Percentiles rank a stretch among this genome's conserved stretches.
These are phyloP conservation scores for Pheosia gnoma DNA, from an alignment of 2,888 invertebrate genomes.

Conservation along the genomic window DNA sequence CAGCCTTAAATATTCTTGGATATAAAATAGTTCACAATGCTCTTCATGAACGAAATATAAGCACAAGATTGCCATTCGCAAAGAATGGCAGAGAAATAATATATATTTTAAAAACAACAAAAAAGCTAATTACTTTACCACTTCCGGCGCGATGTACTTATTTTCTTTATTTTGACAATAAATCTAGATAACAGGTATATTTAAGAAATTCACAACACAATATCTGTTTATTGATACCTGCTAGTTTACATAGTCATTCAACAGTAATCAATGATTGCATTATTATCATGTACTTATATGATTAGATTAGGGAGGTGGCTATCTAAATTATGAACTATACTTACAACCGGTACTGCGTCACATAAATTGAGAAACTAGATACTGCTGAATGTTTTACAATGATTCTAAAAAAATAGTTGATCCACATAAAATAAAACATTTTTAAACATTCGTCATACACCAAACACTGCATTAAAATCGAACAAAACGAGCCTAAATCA, in stretches of 20 bases:
- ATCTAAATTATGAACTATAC: background rate
- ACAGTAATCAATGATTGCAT: background rate
- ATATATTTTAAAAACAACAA: background rate
- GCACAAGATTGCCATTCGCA: too few relatives aligned
- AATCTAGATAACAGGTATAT: background rate
- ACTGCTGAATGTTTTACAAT: too few relatives aligned
- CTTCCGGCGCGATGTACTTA: background rate
- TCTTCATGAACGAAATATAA: too few relatives aligned
- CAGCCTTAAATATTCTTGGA: too few relatives aligned
- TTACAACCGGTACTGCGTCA: background rate
- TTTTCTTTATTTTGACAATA: background rate
- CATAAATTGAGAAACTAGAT: too few relatives aligned
- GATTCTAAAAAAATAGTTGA: too few relatives aligned
- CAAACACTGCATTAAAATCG: background rate
- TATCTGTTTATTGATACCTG: background rate
- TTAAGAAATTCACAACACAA: background rate
- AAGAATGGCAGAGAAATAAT: too few relatives aligned
- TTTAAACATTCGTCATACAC: background rate
- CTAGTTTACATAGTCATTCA: background rate
- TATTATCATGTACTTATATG: background rate
- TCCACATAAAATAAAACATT: too few relatives aligned
- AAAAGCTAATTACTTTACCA: too few relatives aligned
- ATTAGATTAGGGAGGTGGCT: background rate
- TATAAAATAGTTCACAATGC: too few relatives aligned
- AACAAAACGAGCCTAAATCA: slow-evolving; percentile 18